These are phyloP conservation scores for Neosalanx taihuensis DNA, from an alignment of 2,797 vertebrate species.

Conservation along the genomic window DNA sequence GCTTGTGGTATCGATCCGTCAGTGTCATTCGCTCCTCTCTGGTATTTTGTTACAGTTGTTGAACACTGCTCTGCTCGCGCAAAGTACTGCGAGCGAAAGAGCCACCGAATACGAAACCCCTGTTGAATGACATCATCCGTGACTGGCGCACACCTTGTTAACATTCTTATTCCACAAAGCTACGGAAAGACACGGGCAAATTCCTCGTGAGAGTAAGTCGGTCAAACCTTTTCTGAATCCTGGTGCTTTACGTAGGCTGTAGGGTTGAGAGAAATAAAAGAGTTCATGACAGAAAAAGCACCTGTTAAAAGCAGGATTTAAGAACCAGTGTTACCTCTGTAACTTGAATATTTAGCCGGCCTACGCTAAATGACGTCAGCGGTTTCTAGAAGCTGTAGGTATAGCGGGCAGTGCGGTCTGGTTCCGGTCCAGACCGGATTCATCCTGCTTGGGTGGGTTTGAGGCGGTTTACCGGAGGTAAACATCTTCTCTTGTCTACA, in stretches of 20 bases:
- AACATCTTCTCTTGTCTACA: not conserved
- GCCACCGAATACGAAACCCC: conserved; percentile 7
- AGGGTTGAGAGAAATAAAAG: conserved; percentile 3
- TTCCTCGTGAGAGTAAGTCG: not conserved
- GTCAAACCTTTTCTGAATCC: conserved; percentile 30
- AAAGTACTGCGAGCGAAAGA: not conserved
- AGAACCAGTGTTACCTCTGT: conserved; percentile 18
- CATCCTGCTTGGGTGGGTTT: conserved; percentile 14
- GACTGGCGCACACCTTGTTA: conserved; percentile 10
- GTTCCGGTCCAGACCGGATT: conserved; percentile 22
- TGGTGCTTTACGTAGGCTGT: conserved; percentile 55
- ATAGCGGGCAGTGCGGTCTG: not conserved
- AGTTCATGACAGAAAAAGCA: not conserved
- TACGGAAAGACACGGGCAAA: not conserved
- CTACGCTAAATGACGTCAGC: not conserved
- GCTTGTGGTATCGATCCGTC: conserved; percentile 47
- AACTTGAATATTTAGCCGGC: conserved; percentile 16
- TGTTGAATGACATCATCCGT: not conserved
- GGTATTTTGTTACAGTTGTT: conserved; percentile 15
- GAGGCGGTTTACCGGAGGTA: conserved; percentile 7
- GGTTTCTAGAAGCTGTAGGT: conserved; percentile 7
- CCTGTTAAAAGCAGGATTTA: conserved; percentile 15
- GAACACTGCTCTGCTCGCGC: conserved; percentile 19
- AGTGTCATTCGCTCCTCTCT: conserved; percentile 30
- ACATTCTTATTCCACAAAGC: not conserved